phyloP scores from a whole-genome alignment of 2,888 invertebrate species.

The Beris chalybata region DNA sequence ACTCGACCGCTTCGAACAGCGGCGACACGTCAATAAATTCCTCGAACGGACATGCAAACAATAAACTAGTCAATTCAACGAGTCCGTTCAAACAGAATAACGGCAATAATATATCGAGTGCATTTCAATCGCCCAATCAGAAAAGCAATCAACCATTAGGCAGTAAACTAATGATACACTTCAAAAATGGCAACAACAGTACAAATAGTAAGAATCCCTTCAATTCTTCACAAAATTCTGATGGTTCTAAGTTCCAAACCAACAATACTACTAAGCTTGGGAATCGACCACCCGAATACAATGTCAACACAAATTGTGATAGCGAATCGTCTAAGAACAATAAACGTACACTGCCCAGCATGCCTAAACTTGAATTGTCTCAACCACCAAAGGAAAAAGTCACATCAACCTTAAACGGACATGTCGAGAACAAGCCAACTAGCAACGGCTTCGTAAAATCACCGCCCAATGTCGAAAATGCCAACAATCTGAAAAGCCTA shows the following conservation, averaged over 20 bases:
- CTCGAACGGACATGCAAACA: not conserved
- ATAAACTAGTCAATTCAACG: slow-evolving; percentile 55
- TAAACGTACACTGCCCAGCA: slow-evolving; percentile 51
- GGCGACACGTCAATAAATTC: not conserved
- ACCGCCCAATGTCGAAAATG: slow-evolving; percentile 24
- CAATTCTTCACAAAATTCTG: slow-evolving; percentile 1
- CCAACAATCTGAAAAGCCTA: slow-evolving; percentile 50
- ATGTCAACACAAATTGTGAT: not conserved
- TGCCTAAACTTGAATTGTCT: slow-evolving; percentile 47
- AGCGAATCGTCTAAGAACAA: not conserved
- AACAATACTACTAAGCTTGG: too few species aligned
- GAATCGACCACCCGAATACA: not conserved
- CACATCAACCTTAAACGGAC: slow-evolving; percentile 1
- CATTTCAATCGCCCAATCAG: slow-evolving; percentile 30
- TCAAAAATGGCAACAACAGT: slow-evolving; percentile 50
- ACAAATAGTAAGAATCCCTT: slow-evolving; percentile 11
- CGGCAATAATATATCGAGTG: slow-evolving; percentile 12
- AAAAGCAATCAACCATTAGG: slow-evolving; percentile 49
- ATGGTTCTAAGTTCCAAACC: not conserved
- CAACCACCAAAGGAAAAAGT: slow-evolving; percentile 10
- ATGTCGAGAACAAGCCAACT: slow-evolving; percentile 4
- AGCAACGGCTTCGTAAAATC: slow-evolving; percentile 20
- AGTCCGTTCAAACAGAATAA: slow-evolving; percentile 50
- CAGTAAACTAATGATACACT: slow-evolving; percentile 59
- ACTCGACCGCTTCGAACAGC: not conserved